phyloP scores from a whole-genome alignment of 1,140 invertebrate genomes.

The Theocolax elegans region DNA sequence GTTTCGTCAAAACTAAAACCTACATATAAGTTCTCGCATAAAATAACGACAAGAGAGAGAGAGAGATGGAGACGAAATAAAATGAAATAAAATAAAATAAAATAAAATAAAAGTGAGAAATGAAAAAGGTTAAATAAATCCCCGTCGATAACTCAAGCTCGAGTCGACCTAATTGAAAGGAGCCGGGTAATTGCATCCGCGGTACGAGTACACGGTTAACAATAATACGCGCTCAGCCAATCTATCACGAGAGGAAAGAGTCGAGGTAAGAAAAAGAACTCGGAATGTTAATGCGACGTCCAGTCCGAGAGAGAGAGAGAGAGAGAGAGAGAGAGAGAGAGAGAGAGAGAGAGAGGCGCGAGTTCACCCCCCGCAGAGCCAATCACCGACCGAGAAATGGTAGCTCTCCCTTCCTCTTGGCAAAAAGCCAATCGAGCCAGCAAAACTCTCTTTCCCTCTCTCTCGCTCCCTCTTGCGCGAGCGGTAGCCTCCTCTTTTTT shows the following conservation, averaged over 20 bases:
- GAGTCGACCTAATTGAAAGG: too few species aligned
- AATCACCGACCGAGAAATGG: conserved; percentile 64
- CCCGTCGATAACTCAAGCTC: too few species aligned
- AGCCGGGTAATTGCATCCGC: too few species aligned
- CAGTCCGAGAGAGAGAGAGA: conserved; percentile 27
- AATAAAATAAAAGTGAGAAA: too few species aligned
- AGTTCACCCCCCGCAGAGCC: conserved; percentile 60
- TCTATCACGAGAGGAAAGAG: conserved; percentile 62
- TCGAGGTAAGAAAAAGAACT: conserved; percentile 57
- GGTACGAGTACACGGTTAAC: too few species aligned
- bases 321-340: background rate
- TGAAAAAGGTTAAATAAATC: too few species aligned
- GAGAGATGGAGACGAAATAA: too few species aligned
- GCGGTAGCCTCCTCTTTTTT: background rate
- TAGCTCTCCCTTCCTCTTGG: conserved; percentile 54
- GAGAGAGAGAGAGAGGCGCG: conserved; percentile 18
- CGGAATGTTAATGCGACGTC: conserved; percentile 63
- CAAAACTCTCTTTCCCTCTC: conserved; percentile 18
- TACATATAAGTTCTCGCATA: too few species aligned
- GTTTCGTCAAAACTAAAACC: too few species aligned
- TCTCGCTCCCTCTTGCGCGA: conserved; percentile 25
- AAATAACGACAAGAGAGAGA: too few species aligned
- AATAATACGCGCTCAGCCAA: too few species aligned
- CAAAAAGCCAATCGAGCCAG: conserved; percentile 45
- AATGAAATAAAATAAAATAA: too few species aligned